Evolutionary conservation across 2,113 vertebrate species (phyloP), one percentile per base, ranked within the genome.

Genomic region (Tetrao urogallus): DNA sequence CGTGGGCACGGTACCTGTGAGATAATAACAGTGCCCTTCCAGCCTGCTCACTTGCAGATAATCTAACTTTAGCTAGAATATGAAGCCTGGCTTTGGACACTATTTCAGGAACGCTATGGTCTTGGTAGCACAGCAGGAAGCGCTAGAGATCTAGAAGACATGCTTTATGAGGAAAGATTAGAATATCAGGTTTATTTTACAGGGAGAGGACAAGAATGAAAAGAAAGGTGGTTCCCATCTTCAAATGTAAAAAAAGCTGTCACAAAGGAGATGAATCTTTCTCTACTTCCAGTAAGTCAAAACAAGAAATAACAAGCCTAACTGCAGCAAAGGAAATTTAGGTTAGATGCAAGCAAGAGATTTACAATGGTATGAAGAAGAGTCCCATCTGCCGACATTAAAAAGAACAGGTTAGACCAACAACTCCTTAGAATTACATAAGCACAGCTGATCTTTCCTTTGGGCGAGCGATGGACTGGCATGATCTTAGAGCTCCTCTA

Each of bases 351-450:
- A 47, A 0, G 0, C 28, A 56, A 81, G 77, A 69, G 38, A 60
- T 90, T 76, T 63, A 32, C 56, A 57, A 67, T 64, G 28, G 27
- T 50, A 25, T 2, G 5, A 61, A 45, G 63, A 66, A 57, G 73
- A 93, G 67, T 82, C 54, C 22, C 57, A 81, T 19, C 32, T 61
- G 56, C 8, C 89, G 34, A 60, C 47, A 52, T 63, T 47, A 48
- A 8, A 28, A 77, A 78, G 52, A 90, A 90, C 81, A 84, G 63
- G 80, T 90, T 71, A 92, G 57, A 78, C 38, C 61, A 84, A 56
- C 13, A 52, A 72, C 81, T 78, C 32, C 3, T 1, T 38, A 42
- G 57, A 84, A 74, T 92, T 71, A 75, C 58, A 8, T 38, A 67
- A 89, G 22, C 20, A 52, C 52, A 78, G 65, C n/a, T 89, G 65